These are phyloP conservation scores for Apostichopus japonicus DNA, from an alignment of 35 echinoderm and acorn worm genomes.

Conservation along the genomic window DNA sequence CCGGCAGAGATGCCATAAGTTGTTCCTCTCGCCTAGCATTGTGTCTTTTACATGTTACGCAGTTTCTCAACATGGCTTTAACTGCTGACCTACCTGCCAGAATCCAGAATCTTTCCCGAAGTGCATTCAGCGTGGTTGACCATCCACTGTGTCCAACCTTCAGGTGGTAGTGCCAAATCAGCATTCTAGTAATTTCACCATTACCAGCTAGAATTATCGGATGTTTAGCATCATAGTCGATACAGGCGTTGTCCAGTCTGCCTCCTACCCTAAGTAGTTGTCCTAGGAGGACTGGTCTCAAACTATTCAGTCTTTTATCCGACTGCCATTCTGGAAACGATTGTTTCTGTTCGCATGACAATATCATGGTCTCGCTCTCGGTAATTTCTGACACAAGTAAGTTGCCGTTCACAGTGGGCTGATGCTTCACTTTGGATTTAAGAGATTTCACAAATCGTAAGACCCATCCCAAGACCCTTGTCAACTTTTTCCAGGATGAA, in stretches of 20 bases:
- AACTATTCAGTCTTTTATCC: slow-evolving; percentile 9
- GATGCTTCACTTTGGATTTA: background rate
- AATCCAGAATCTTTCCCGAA: slow-evolving; percentile 51
- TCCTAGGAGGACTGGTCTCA: slow-evolving; percentile 45
- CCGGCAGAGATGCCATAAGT: slow-evolving; percentile 37
- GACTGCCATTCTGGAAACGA: slow-evolving; percentile 12
- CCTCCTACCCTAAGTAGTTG: slow-evolving; percentile 50
- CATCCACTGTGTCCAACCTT: slow-evolving; percentile 52
- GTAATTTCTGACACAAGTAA: slow-evolving; percentile 12
- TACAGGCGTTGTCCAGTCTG: slow-evolving; percentile 31
- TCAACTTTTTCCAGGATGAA: slow-evolving; percentile 38
- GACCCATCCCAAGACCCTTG: slow-evolving; percentile 45
- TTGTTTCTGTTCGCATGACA: slow-evolving; percentile 45
- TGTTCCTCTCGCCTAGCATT: slow-evolving; percentile 7
- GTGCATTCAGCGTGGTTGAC: slow-evolving; percentile 1
- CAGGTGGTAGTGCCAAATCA: slow-evolving; percentile 13
- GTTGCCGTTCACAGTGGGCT: background rate
- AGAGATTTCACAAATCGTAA: slow-evolving; percentile 15
- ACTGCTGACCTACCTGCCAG: slow-evolving; percentile 52
- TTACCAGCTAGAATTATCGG: slow-evolving; percentile 57
- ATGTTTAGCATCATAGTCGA: slow-evolving; percentile 63
- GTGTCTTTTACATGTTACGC: slow-evolving; percentile 6
- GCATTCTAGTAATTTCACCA: slow-evolving; percentile 1
- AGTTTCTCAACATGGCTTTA: background rate
- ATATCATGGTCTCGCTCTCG: slow-evolving; percentile 25